Evolutionary conservation across 2,797 vertebrate genomes (phyloP), one percentile per base, ranked within the genome.

Genomic region (Rhinogobio ventralis): DNA sequence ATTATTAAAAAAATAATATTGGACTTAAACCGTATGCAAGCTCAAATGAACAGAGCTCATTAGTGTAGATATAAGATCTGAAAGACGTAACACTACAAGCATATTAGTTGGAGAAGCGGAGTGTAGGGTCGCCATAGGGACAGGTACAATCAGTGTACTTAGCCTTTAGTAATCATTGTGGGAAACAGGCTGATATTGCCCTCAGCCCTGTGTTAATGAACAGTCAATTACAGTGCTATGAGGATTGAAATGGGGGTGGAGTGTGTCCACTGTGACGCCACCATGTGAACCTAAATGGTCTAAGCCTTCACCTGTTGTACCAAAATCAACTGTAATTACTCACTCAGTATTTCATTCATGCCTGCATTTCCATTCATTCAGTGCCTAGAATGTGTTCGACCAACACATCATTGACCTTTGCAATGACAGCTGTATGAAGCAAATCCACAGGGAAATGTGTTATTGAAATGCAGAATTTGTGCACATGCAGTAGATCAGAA

Each of bases 121-220:
- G 62, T 19, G 36, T 42, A 69, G 25, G 60, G 55, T 68, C 42
- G 46, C 60, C 79, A 60, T 49, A 36, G 45, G 49, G 79, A 55
- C 74, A 78, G 51, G 36, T 28, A 46, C 49, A 45, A 68, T 67
- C 33, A 87, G 62, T 62, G 23, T 49, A 51, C 28, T 69, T 49
- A 81, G 62, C 71, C 74, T 78, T 73, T 77, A 45, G 19, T 85
- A 71, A 72, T 82, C 84, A 71, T 45, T 86, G 74, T 79, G 19
- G 69, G 39, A 77, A 68, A 23, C n/a, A 76, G 30, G 64, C 68
- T 78, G 68, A 64, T 51, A 39, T 62, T 55, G 28, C 55, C 62
- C 76, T 72, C 67, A 79, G 39, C 55, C 78, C 33, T 72, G 79
- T 82, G 84, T 78, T 77, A 69, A 84, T 84, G 82, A 84, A 78